A percentile compares a stretch with the other conserved stretches of the same genome.
These are phyloP conservation scores for Apeltes quadracus DNA, from an alignment of 2,113 vertebrate genomes.

Conservation along the genomic window DNA sequence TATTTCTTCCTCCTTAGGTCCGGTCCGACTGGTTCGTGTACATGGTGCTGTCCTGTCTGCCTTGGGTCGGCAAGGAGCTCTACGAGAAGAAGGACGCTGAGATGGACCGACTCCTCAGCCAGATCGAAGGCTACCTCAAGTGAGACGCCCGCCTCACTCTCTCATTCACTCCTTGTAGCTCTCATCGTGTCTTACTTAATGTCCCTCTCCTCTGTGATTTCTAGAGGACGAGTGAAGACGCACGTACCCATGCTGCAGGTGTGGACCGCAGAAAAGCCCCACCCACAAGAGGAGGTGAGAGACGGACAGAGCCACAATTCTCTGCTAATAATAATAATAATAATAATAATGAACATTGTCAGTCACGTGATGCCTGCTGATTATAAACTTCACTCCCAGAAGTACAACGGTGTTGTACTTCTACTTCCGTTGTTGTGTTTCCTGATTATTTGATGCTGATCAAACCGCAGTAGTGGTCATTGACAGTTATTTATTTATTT, in stretches of 20 bases:
- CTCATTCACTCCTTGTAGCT: background rate
- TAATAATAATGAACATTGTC: background rate
- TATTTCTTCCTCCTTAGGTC: constrained; percentile 78
- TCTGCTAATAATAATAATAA: background rate
- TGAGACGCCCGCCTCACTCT: constrained; percentile 68
- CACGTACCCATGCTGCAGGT: constrained; percentile 95
- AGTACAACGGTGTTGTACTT: too few species aligned
- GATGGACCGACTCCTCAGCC: constrained; percentile 94
- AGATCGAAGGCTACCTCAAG: constrained; percentile 95
- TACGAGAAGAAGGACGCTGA: constrained; percentile 99
- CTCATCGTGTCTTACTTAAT: background rate
- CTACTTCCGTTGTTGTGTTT: too few species aligned
- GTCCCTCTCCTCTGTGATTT: background rate
- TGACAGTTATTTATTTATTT: background rate
- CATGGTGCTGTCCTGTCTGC: constrained; percentile 92
- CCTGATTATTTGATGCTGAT: background rate
- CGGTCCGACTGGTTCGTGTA: constrained; percentile 97
- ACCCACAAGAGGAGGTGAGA: constrained; percentile 95
- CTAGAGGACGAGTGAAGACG: constrained; percentile 90
- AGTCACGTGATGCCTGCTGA: background rate
- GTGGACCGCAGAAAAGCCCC: constrained; percentile 96
- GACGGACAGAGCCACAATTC: background rate
- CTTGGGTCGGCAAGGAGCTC: constrained; percentile 97
- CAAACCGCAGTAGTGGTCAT: background rate
- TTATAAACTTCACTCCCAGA: background rate